Evolutionary conservation across 2,888 invertebrate species (phyloP), one percentile per base, ranked within the genome.

Genomic region (Drosophila mettleri): DNA sequence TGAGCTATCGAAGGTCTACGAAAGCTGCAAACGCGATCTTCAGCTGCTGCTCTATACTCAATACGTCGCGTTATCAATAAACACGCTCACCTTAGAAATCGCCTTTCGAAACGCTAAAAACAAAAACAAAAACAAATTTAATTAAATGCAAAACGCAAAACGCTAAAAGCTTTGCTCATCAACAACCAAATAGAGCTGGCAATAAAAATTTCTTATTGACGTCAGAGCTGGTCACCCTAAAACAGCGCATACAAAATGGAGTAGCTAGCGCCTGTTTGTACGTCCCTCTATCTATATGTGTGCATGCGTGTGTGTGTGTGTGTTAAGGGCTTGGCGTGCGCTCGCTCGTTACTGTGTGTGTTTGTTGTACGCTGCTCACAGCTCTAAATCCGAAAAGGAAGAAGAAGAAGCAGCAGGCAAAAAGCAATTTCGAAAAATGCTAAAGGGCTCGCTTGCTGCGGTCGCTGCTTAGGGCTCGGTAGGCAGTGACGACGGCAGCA

Each of bases 221-320:
- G 62, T 39, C 69, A 68, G 61, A 61, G 68, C 78, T 83, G 88
- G 83, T 86, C 83, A 83, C 83, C 78, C 88, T 88, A 78, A 80
- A 72, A 53, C 53, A 39, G 18, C 49, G 65, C 63, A 69, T 78
- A 86, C 83, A 83, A 83, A 83, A 83, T 83, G 83, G 83, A 83
- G 83, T 88, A 69, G 73, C 76, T 69, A 53, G 45, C 57, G 60
- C 45, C 36, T 59, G 48, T 18, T 18, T 31, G 22, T 34, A 24
- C 62, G 61, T 46, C 61, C 61, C 61, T 61, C 61, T 45, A 27
- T 8, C 43, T 29, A 20, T 53, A 39, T 63, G 20, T 51, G 20
- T 29, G 29, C 43, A 18, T 48, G 55, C 54, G 36, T 43, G 60
- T 55, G 48, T 54, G 69, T 59, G 48, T 49, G 55, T 58, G 43